Conservation (phyloP, 2,113 vertebrate species). For the Albula glossodonta region DNA sequence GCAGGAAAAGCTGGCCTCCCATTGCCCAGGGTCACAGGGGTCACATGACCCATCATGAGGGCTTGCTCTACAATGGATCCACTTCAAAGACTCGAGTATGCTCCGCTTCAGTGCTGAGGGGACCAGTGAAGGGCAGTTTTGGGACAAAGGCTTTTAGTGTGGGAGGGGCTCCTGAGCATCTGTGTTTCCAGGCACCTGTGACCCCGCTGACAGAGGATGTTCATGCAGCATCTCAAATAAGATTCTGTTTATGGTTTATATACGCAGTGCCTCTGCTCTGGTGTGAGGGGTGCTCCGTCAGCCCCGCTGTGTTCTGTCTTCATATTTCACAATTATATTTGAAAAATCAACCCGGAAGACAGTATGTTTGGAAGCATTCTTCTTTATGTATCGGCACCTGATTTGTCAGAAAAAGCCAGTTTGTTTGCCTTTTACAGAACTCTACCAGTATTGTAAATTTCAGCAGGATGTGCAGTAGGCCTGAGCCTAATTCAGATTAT, state of each 20-base stretch:
- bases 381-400: too few species aligned
- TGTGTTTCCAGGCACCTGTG: conserved; percentile 8
- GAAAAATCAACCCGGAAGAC: not conserved
- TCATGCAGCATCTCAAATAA: not conserved
- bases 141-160: not conserved
- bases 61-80: not conserved
- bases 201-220: not conserved
- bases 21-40: not conserved
- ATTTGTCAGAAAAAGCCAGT: too few species aligned
- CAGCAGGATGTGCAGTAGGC: too few species aligned
- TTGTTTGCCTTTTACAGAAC: too few species aligned
- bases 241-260: not conserved
- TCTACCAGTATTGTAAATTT: too few species aligned
- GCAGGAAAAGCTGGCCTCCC: conserved; percentile 1
- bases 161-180: not conserved
- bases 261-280: not conserved
- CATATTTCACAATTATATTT: not conserved
- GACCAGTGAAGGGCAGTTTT: not conserved
- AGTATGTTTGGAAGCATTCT: too few species aligned
- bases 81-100: conserved; percentile 4
- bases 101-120: not conserved
- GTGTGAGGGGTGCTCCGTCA: not conserved
- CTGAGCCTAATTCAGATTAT: too few species aligned
- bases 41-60: not conserved
- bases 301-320: not conserved